A percentile compares a stretch with the other conserved stretches of the same genome.
Conservation (phyloP, 2,113 vertebrate genomes). For the Ammodytes marinus region DNA sequence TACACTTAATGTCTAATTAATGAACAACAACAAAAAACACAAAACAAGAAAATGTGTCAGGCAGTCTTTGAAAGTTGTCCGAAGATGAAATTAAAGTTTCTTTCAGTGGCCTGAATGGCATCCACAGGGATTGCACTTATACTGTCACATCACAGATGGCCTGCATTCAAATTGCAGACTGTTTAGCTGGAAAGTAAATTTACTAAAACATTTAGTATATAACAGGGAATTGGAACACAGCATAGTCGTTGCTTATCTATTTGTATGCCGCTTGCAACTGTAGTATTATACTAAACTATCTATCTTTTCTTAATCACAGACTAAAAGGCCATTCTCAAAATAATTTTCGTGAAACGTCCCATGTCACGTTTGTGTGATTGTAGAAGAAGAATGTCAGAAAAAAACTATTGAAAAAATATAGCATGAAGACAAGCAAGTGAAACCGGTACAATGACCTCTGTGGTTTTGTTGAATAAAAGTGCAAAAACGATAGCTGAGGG, state of each 20-base stretch:
- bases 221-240: not conserved
- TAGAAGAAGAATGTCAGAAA: not conserved
- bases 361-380: not conserved
- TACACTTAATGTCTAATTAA: not conserved
- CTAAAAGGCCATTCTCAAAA: not conserved
- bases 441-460: not conserved
- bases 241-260: not conserved
- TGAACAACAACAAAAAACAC: not conserved
- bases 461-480: not conserved
- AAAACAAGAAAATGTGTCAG: not conserved
- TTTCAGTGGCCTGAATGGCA: not conserved
- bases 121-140: not conserved
- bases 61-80: slow-evolving; percentile 1
- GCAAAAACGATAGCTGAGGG: not conserved
- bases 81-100: slow-evolving; percentile 2
- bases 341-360: not conserved
- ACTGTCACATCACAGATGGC: slow-evolving; percentile 1
- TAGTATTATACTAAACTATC: not conserved
- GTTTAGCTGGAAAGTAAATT: not conserved
- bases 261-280: not conserved
- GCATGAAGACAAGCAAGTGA: not conserved
- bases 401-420: not conserved
- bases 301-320: not conserved
- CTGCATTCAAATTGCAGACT: not conserved
- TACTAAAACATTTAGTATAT: not conserved